Evolutionary conservation across 1,140 invertebrate genomes (phyloP).

Genomic region (Tenebrio molitor): DNA sequence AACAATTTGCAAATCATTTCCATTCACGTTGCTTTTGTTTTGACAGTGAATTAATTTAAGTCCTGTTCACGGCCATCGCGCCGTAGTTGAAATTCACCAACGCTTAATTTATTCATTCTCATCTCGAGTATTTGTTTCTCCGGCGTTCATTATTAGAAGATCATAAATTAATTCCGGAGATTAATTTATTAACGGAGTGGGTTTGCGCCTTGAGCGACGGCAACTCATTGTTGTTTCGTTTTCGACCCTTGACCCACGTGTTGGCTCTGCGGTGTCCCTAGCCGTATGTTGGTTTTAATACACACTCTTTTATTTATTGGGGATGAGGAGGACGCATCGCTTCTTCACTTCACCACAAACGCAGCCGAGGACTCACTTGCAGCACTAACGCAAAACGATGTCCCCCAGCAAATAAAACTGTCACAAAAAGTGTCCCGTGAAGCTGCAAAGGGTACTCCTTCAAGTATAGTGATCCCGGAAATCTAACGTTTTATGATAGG

Average conservation of each 20-base stretch:
- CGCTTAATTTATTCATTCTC: constrained; percentile 50
- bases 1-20: constrained; percentile 53
- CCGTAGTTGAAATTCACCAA: constrained; percentile 44
- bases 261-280: constrained; percentile 25
- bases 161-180: constrained; percentile 55
- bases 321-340: background rate
- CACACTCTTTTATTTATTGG: constrained; percentile 7
- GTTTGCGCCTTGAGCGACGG: constrained; percentile 38
- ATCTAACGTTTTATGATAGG: no score
- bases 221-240: constrained; percentile 37
- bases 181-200: constrained; percentile 53
- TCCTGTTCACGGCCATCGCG: constrained; percentile 26
- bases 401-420: no score
- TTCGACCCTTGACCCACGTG: constrained; percentile 33
- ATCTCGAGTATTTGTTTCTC: constrained; percentile 53
- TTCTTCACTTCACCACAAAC: background rate
- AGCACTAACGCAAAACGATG: no score
- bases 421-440: no score
- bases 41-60: constrained; percentile 52
- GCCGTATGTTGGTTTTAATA: constrained; percentile 16
- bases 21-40: constrained; percentile 50
- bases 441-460: no score
- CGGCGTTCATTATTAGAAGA: constrained; percentile 55
- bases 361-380: no score
- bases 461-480: no score